Base-by-base conservation (phyloP, 30 jellyfish, hydroid and myxozoan genomes). In the Sanderia malayensis region DNA sequence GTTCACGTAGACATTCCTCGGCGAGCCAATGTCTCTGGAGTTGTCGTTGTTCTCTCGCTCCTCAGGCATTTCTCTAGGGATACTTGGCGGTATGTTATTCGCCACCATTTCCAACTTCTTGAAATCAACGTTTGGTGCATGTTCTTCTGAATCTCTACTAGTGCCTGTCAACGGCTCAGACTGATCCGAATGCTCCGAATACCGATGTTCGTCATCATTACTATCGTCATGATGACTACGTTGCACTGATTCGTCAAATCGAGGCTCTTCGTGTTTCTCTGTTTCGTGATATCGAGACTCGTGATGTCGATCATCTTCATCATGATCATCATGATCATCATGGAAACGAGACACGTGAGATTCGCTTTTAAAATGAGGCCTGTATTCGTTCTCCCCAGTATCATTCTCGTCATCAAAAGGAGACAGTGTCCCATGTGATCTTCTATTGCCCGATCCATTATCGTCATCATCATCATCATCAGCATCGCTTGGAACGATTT, bases 371-470 rank as follows among this genome's bases (percentile, higher is more conserved):
- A 4, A 11, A 37, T 13, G 52, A 6, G 52, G 52, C 24, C 18
- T 49, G 18, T 49, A n/a, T n/a, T n/a, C 64, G 58, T 46, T 19
- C 19, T 71, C 63, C 31, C 41, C 23, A 2, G 59, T n/a, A 58
- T 78, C 89, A 37, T 78, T 78, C 3, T 78, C 89, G 23, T 78
- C 89, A 24, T 78, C 89, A 53, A 78, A 78, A 0, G 89, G 89
- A 0, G 89, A 78, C 15, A 78, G 30, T 17, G 89, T 78, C 18
- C 89, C 89, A 70, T 82, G 27, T 2, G 64, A 4, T 24, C 25
- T 49, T 15, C 64, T 18, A 49, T 11, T 49, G 20, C 76, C 82
- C 1, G 89, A 78, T 0, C 89, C 89, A 33, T 78, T 76, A 23
- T 65, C 89, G 17, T 76, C 21, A 0, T 64, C 82, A 7, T 65